phyloP scores from a whole-genome alignment of 1,140 invertebrate genomes.

The Delia radicum region DNA sequence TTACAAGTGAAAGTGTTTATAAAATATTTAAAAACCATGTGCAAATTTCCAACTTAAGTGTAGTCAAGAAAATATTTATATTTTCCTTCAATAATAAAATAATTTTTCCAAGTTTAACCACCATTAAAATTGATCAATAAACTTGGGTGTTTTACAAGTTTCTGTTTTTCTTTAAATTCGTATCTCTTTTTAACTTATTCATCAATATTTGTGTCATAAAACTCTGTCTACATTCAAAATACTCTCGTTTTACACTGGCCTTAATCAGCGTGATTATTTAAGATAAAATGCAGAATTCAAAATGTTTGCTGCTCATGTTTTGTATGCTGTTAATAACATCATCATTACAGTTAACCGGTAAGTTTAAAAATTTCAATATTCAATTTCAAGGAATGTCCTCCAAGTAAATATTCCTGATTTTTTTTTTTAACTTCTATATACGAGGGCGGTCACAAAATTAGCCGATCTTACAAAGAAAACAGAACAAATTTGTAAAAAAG shows the following conservation, averaged over 20 bases:
- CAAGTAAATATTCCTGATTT: no score
- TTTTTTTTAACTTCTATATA: no score
- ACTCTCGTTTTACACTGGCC: neutral
- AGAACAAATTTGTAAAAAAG: no score
- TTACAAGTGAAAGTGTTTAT: neutral
- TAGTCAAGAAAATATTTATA: neutral
- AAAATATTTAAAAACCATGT: neutral
- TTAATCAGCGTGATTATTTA: neutral
- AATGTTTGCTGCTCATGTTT: neutral
- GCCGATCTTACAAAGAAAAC: no score
- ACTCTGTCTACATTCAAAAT: neutral
- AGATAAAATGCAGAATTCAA: neutral
- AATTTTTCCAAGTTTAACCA: neutral
- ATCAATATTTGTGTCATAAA: neutral
- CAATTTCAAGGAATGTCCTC: no score
- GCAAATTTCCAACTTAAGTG: neutral
- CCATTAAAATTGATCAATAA: neutral
- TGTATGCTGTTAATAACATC: neutral
- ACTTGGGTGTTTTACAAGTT: neutral
- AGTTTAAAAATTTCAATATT: neutral
- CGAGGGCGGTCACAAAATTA: no score
- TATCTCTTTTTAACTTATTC: neutral
- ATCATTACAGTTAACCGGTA: neutral
- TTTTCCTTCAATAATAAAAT: neutral
- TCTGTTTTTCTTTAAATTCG: neutral